Percentiles rank a stretch among this genome's conserved stretches.
phyloP scores from a whole-genome alignment of 1,140 invertebrate genomes.

The Pseudomyrmex sp. region DNA sequence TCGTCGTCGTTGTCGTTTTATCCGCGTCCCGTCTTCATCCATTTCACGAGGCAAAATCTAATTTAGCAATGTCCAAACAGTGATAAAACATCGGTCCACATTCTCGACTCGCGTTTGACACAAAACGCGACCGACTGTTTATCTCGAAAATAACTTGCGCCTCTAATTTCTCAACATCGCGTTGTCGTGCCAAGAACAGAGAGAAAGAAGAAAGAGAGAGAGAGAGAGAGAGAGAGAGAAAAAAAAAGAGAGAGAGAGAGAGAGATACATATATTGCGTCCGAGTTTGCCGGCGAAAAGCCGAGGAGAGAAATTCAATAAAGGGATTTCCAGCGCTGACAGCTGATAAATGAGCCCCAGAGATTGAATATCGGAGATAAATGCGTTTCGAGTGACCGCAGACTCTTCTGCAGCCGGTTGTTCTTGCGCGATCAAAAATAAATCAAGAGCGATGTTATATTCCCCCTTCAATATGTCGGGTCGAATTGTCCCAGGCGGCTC shows the following conservation, averaged over 20 bases:
- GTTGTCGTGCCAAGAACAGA: slow-evolving; percentile 8
- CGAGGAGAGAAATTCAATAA: slow-evolving; percentile 53
- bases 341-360: slow-evolving; percentile 52
- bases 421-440: slow-evolving; percentile 58
- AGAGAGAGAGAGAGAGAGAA: neutral
- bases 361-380: slow-evolving; percentile 59
- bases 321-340: slow-evolving; percentile 53
- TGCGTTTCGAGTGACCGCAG: slow-evolving; percentile 33
- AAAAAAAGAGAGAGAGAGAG: too few relatives aligned
- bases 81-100: neutral
- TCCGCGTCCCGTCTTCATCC: neutral
- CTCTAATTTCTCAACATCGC: slow-evolving; percentile 1
- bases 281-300: slow-evolving; percentile 23
- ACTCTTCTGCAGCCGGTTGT: slow-evolving; percentile 5
- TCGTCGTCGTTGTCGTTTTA: neutral
- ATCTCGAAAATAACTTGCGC: slow-evolving; percentile 32
- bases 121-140: slow-evolving; percentile 4
- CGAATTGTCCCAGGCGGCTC: slow-evolving; percentile 48
- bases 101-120: neutral
- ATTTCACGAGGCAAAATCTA: slow-evolving; percentile 17
- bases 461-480: slow-evolving; percentile 54
- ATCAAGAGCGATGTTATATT: slow-evolving; percentile 55
- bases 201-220: neutral
- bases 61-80: slow-evolving; percentile 44
- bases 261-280: too few relatives aligned